These are phyloP conservation scores for Takifugu bimaculatus DNA, from an alignment of 2,113 vertebrate genomes.

Conservation along the genomic window DNA sequence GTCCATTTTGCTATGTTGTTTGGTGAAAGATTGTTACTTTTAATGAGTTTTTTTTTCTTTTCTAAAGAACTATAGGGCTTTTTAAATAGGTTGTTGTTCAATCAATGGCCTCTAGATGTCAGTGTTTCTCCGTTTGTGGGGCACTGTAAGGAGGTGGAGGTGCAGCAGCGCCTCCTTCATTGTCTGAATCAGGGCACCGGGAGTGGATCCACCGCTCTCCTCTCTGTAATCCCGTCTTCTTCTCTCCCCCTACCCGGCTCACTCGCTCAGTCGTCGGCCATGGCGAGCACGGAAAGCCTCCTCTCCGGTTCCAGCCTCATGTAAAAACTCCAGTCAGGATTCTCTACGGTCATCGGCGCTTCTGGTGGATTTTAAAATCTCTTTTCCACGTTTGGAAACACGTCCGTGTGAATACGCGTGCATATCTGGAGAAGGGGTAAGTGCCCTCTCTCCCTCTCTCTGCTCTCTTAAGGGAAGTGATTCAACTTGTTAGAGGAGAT, in stretches of 20 bases:
- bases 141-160: slow-evolving; percentile 54
- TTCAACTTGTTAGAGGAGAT: slow-evolving; percentile 74
- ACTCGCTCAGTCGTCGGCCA: slow-evolving; percentile 70
- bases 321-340: slow-evolving; percentile 40
- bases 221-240: slow-evolving; percentile 64
- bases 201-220: slow-evolving; percentile 57
- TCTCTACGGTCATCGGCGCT: slow-evolving; percentile 1
- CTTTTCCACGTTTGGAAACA: slow-evolving; percentile 29
- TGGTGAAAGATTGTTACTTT: no score
- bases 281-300: slow-evolving; percentile 71
- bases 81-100: background rate
- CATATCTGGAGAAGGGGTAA: slow-evolving; percentile 55
- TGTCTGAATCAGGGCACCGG: slow-evolving; percentile 59
- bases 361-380: slow-evolving; percentile 53
- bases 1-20: no score
- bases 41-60: no score
- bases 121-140: slow-evolving; percentile 11
- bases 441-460: slow-evolving; percentile 20
- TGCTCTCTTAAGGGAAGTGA: slow-evolving; percentile 49
- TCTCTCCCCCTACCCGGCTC: slow-evolving; percentile 45
- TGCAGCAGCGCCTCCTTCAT: slow-evolving; percentile 63
- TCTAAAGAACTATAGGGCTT: background rate
- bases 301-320: slow-evolving; percentile 24
- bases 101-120: slow-evolving; percentile 31
- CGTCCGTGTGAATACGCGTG: slow-evolving; percentile 47